Evolutionary conservation across 2,797 vertebrate species (phyloP), one percentile per base, ranked within the genome.

Genomic region (Anisognathus igniventris): DNA sequence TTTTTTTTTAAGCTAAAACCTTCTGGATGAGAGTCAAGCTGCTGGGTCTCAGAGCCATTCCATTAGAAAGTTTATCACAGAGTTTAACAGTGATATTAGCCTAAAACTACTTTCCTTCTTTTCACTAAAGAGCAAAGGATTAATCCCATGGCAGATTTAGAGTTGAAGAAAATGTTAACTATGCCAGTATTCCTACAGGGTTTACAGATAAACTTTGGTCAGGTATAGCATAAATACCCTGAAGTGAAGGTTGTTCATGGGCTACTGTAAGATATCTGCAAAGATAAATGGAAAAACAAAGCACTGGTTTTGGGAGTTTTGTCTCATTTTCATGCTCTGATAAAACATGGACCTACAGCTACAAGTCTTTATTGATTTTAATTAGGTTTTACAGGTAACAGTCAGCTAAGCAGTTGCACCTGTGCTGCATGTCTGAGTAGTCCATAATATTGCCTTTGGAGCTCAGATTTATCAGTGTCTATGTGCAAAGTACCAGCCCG

Each of bases 291-390:
- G 35, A 67, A 87, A 88, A 84, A 1, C 14, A 87, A 73, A 71
- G 23, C 9, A 27, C 9, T 14, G 17, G 54, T 94, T 44, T 53
- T 47, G 50, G 71, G 39, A 91, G 21, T 54, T 92, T 79, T 65
- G 47, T 68, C 66, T 92, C 31, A 48, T 93, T 95, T 92, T 91
- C 50, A 90, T 90, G 72, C 37, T 91, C 68, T 93, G 78, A 47
- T 86, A 85, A 91, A 96, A 83, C 28, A 48, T 14, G 19, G 24
- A 92, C 58, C 81, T 95, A 58, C 72, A 95, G 78, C 81, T 91
- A 83, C 25, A 92, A 64, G 74, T 71, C 60, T 67, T 89, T 62
- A 91, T 86, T 93, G 92, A 94, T 95, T 96, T 94, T 95, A 93
- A 91, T 89, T 91, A 92, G 67, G 23, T 85, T 94, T 90, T 78